Conservation (phyloP, 1,140 invertebrate species). For the Cotesia glomerata region DNA sequence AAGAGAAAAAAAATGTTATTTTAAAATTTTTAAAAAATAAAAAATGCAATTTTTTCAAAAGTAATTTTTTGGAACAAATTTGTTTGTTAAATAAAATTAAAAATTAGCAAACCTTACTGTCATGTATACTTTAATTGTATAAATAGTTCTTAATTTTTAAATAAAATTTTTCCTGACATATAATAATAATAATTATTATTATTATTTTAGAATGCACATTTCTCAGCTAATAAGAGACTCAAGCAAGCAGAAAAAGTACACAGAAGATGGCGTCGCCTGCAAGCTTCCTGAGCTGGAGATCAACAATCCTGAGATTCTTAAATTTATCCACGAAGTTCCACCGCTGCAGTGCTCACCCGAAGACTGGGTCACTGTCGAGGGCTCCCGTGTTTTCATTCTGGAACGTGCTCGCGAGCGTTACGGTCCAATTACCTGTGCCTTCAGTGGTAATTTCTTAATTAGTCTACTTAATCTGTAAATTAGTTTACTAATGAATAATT, state of each 20-base stretch:
- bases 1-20: too few relatives aligned
- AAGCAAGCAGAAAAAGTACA: slow-evolving; percentile 30
- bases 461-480: neutral
- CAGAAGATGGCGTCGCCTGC: slow-evolving; percentile 60
- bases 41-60: too few relatives aligned
- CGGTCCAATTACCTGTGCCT: slow-evolving; percentile 65
- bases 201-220: slow-evolving; percentile 43
- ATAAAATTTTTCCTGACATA: too few relatives aligned
- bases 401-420: slow-evolving; percentile 59
- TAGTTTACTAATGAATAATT: slow-evolving; percentile 3
- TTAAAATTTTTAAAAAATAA: too few relatives aligned
- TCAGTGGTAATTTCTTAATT: slow-evolving; percentile 49
- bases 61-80: too few relatives aligned
- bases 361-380: slow-evolving; percentile 60
- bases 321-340: slow-evolving; percentile 68
- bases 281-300: slow-evolving; percentile 71
- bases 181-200: neutral
- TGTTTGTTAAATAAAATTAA: too few relatives aligned
- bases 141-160: too few relatives aligned
- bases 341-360: slow-evolving; percentile 68
- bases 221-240: slow-evolving; percentile 49
- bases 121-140: too few relatives aligned
- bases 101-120: too few relatives aligned
- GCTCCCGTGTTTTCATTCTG: slow-evolving; percentile 65
- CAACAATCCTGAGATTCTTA: slow-evolving; percentile 72